Evolutionary conservation across 2,113 vertebrate species (phyloP).

Genomic region (Pterocles orientalis): DNA sequence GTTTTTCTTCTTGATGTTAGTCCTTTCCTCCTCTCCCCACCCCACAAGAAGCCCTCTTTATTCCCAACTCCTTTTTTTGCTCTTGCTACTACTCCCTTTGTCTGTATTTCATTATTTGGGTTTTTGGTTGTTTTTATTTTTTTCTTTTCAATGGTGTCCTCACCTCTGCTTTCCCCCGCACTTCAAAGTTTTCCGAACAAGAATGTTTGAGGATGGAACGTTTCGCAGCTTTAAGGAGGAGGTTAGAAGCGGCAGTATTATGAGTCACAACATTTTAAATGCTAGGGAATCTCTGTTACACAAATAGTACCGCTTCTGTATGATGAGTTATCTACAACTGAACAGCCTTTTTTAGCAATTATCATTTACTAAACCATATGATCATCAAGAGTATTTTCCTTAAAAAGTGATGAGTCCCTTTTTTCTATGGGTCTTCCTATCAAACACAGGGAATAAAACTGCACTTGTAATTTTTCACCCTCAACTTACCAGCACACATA

Average conservation of each 20-base stretch:
- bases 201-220: not conserved
- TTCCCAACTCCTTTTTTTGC: not conserved
- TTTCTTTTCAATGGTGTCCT: not conserved
- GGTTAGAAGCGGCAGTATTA: not conserved
- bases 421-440: not conserved
- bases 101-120: not conserved
- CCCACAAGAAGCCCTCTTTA: not conserved
- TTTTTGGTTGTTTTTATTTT: not conserved
- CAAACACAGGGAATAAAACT: not conserved
- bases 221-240: not conserved
- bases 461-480: not conserved
- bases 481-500: not conserved
- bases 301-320: not conserved
- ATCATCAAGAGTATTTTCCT: not conserved
- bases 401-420: not conserved
- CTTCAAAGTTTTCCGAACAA: not conserved
- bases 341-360: not conserved
- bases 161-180: not conserved
- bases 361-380: not conserved
- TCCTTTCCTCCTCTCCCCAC: not conserved
- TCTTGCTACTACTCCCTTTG: not conserved
- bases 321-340: not conserved
- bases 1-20: not conserved
- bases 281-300: not conserved
- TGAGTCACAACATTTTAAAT: not conserved